Evolutionary conservation across 2,797 vertebrate species (phyloP).

Genomic region (Discoglossus pictus): DNA sequence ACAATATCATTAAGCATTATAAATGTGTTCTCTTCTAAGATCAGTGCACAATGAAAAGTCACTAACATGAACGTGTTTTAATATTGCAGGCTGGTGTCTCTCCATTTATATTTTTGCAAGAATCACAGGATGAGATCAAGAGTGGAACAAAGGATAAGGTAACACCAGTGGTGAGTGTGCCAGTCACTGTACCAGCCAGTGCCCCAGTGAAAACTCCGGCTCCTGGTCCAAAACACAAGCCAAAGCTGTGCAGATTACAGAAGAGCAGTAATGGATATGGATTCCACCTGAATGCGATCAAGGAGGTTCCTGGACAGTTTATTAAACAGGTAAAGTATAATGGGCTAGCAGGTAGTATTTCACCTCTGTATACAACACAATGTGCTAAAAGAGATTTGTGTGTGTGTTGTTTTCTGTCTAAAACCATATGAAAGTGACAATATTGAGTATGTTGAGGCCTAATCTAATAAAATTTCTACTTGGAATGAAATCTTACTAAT

Average conservation of each 20-base stretch:
- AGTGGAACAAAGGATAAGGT: slow-evolving; percentile 26
- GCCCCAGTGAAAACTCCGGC: slow-evolving; percentile 5
- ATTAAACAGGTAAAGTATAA: slow-evolving; percentile 77
- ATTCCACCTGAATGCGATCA: slow-evolving; percentile 85
- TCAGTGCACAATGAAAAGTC: too few relatives aligned
- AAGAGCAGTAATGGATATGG: slow-evolving; percentile 80
- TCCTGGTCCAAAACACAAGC: slow-evolving; percentile 64
- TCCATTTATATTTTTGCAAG: slow-evolving; percentile 78
- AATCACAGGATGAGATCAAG: slow-evolving; percentile 60
- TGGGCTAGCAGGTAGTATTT: too few relatives aligned
- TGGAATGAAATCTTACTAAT: too few relatives aligned
- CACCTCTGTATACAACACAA: too few relatives aligned
- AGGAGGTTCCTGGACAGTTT: slow-evolving; percentile 76
- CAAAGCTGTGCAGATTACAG: slow-evolving; percentile 82
- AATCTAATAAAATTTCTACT: too few relatives aligned
- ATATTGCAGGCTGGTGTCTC: slow-evolving; percentile 79
- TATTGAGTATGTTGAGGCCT: too few relatives aligned
- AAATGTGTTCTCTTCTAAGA: too few relatives aligned
- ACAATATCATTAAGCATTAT: too few relatives aligned
- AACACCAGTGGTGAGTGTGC: slow-evolving; percentile 45
- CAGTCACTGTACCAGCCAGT: slow-evolving; percentile 13
- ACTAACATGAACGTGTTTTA: not conserved
- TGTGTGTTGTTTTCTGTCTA: too few relatives aligned
- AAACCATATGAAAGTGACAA: too few relatives aligned
- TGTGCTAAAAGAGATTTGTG: too few relatives aligned